These are phyloP conservation scores for Sebastes cheni DNA, from an alignment of 2,797 vertebrate species.

Conservation along the genomic window DNA sequence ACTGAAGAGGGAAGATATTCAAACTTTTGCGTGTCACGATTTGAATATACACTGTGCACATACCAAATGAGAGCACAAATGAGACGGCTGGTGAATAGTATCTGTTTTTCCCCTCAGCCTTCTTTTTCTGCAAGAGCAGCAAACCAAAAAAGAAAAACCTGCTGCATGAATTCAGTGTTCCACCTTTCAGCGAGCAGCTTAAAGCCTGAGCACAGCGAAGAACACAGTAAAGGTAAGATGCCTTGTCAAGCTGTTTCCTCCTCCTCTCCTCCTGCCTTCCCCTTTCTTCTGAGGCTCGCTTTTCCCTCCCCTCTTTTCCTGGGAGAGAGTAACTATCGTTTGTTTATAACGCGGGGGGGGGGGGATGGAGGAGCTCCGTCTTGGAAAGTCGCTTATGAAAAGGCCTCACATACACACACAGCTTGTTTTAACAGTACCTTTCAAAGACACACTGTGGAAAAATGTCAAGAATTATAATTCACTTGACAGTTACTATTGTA, in stretches of 20 bases:
- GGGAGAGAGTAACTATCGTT: constrained; percentile 51
- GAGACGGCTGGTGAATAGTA: constrained; percentile 36
- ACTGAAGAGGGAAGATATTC: constrained; percentile 5
- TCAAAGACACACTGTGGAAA: constrained; percentile 40
- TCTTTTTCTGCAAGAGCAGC: constrained; percentile 46
- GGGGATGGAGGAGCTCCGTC: constrained; percentile 37
- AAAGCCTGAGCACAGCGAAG: constrained; percentile 51
- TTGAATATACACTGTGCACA: constrained; percentile 37
- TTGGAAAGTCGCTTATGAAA: constrained; percentile 59
- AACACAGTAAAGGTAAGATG: constrained; percentile 69
- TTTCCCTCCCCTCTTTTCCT: constrained; percentile 18
- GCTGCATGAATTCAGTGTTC: constrained; percentile 57
- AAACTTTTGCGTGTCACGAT: constrained; percentile 18
- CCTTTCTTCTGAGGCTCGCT: constrained; percentile 45
- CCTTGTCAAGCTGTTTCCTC: constrained; percentile 66
- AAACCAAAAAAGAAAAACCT: neutral
- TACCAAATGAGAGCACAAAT: constrained; percentile 50
- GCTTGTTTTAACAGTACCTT: constrained; percentile 44
- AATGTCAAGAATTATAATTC: constrained; percentile 63
- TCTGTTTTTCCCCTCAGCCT: constrained; percentile 34
- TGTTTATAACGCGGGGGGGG: too few relatives aligned
- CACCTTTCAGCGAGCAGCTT: constrained; percentile 59
- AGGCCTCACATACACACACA: constrained; percentile 24
- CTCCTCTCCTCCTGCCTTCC: constrained; percentile 39
- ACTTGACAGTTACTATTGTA: constrained; percentile 63